Evolutionary conservation across 2,888 invertebrate genomes (phyloP).

Genomic region (Hemistola chrysoprasaria): DNA sequence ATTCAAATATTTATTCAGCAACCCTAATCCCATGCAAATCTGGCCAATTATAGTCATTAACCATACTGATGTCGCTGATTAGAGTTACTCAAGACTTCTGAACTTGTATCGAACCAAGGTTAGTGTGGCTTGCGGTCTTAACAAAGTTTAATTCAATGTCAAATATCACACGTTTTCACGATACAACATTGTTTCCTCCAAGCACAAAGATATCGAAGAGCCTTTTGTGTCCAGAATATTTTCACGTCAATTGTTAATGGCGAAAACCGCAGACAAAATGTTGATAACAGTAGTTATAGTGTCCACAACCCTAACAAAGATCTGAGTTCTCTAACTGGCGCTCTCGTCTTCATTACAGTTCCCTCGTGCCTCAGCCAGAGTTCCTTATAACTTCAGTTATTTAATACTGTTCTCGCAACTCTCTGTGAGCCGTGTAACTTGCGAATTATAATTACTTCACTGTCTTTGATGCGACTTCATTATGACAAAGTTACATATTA

Average conservation of each 20-base stretch:
- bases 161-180: too few relatives aligned
- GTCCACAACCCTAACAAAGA: conserved; percentile 11
- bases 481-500: too few relatives aligned
- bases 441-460: conserved; percentile 5
- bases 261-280: too few relatives aligned
- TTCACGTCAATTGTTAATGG: too few relatives aligned
- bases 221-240: too few relatives aligned
- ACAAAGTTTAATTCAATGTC: too few relatives aligned
- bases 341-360: conserved; percentile 13
- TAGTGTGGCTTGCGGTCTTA: conserved; percentile 4
- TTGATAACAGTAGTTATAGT: too few relatives aligned
- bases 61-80: conserved; percentile 19
- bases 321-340: conserved; percentile 12
- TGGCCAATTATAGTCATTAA: conserved; percentile 23
- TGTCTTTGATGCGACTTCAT: not conserved
- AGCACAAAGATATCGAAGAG: too few relatives aligned
- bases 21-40: conserved; percentile 21
- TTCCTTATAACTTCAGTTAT: conserved; percentile 18
- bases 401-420: conserved; percentile 17
- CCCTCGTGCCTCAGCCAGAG: conserved; percentile 8
- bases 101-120: conserved; percentile 1
- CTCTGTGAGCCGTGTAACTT: conserved; percentile 3
- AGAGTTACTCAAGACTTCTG: conserved; percentile 15
- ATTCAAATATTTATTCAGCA: conserved; percentile 20
- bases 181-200: too few relatives aligned